Evolutionary conservation across 1,140 invertebrate genomes (phyloP), one percentile per base, ranked within the genome.

Genomic region (Trichogramma pretiosum): DNA sequence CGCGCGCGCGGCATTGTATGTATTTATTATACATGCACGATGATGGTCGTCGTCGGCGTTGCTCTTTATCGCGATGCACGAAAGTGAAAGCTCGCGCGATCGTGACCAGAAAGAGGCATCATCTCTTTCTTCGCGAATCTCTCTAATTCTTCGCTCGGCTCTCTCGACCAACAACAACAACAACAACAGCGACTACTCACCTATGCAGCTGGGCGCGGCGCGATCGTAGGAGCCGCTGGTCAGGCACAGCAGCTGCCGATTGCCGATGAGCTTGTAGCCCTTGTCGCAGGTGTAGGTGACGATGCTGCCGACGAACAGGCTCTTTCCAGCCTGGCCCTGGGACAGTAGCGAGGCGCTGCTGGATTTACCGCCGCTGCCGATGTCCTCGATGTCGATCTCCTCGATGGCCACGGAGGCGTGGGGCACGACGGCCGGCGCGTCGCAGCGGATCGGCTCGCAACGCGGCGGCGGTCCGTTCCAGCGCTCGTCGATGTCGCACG

Each of bases 381-480:
- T 58, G 17, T 57, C 34, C 16, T 62, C 62, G 8, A 48, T 57
- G 23, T 64, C 60, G 23, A 65, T 63, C 36, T 68, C 80, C 0
- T 77, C 72, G 7, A 84, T 65, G 18, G 76, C 67, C 28, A 84
- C 77, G 19, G 75, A 75, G 33, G 84, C 88, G 65, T 93, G 85
- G 8, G 74, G 45, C n/a, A 90, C 80, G 17, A 73, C 65, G 0
- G 80, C 73, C 7, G 89, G 83, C 2, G 82, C 76, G 52, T 83
- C 81, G 62, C 89, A 93, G 37, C 81, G 77, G 19, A 90, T 77
- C 35, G 87, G 81, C 63, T 91, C 85, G 62, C 89, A 93, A 56
- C 84, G 72, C 5, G 91, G 90, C 46, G 91, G 91, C 21, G 90
- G 90, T 39, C 90, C 91, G 62, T 94, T 92, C 91, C 91, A 95